These are phyloP conservation scores for Botrylloides violaceus DNA, from an alignment of 23 tunicate genomes.

Conservation along the genomic window DNA sequence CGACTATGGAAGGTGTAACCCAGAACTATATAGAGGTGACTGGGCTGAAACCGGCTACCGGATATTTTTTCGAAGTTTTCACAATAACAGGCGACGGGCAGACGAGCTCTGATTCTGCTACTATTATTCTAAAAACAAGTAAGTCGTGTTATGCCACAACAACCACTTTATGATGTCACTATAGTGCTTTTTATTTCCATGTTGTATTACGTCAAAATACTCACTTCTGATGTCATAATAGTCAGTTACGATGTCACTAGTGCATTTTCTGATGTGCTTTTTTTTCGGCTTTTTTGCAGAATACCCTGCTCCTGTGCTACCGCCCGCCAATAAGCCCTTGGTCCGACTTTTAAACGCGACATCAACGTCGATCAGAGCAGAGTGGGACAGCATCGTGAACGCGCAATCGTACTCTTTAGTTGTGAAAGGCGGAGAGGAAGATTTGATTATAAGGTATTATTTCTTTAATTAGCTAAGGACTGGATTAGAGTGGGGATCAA, in stretches of 20 bases:
- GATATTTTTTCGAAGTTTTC: conserved; percentile 32
- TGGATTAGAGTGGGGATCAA: too few species aligned
- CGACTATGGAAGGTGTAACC: background rate
- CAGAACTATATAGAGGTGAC: conserved; percentile 1
- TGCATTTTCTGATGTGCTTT: too few species aligned
- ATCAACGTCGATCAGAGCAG: conserved; percentile 19
- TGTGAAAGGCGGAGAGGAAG: background rate
- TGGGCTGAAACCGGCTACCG: conserved; percentile 27
- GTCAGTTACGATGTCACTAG: too few species aligned
- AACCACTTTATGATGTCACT: background rate
- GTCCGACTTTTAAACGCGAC: conserved; percentile 21
- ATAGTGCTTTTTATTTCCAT: background rate
- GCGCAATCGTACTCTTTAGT: conserved; percentile 39
- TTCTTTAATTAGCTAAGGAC: background rate
- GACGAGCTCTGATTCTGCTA: conserved; percentile 17
- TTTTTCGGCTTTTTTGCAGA: conserved; percentile 36
- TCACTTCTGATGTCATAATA: too few species aligned
- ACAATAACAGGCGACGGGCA: conserved; percentile 25
- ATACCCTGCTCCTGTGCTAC: conserved; percentile 29
- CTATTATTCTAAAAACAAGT: conserved; percentile 36
- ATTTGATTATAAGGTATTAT: background rate
- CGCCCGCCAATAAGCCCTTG: conserved; percentile 27
- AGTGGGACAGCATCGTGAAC: conserved; percentile 32
- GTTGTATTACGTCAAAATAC: too few species aligned
- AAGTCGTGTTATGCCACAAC: conserved; percentile 3